Conservation (phyloP, 1,140 invertebrate genomes). For the Cydia strobilella region DNA sequence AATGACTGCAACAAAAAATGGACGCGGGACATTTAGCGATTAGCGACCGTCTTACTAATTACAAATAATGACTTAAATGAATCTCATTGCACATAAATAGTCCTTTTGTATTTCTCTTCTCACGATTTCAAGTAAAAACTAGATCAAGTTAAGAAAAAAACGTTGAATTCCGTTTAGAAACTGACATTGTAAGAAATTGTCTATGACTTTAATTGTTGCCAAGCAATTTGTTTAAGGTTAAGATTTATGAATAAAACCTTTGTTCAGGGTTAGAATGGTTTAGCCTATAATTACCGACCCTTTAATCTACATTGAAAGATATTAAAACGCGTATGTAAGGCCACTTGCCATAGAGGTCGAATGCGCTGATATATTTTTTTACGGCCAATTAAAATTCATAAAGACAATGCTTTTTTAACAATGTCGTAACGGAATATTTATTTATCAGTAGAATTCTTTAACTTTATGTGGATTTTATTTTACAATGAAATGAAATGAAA, state of each 20-base stretch:
- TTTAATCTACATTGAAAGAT: constrained; percentile 29
- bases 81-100: neutral
- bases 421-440: neutral
- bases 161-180: neutral
- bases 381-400: constrained; percentile 23
- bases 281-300: constrained; percentile 24
- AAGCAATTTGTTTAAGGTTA: constrained; percentile 27
- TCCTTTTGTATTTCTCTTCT: constrained; percentile 16
- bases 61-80: neutral
- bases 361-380: constrained; percentile 24
- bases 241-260: constrained; percentile 32
- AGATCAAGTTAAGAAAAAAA: neutral
- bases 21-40: neutral
- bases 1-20: neutral
- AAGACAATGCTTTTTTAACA: neutral
- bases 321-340: constrained; percentile 8
- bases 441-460: neutral
- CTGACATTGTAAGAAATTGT: constrained; percentile 4
- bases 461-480: no score
- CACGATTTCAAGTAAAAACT: constrained; percentile 21
- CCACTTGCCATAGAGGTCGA: constrained; percentile 15
- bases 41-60: neutral
- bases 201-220: constrained; percentile 24
- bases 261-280: constrained; percentile 31
- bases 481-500: no score